Base-by-base conservation (phyloP, 1,140 invertebrate species). In the Dinothrombium tinctorium region DNA sequence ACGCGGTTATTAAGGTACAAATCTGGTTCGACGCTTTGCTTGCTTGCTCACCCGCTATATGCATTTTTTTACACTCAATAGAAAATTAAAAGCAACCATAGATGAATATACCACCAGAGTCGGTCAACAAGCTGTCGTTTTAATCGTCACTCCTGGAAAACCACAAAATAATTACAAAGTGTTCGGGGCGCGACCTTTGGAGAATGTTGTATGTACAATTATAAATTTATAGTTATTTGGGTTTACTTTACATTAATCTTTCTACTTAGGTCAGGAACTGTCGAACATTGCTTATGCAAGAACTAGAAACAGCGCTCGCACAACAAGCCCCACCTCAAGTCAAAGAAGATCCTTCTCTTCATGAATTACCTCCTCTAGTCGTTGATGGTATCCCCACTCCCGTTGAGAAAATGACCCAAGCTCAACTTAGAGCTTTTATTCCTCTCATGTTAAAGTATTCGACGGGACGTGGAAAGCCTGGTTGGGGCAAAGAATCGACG, bases 391-490 rank as follows among this genome's bases (percentile, higher is more conserved):
- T 95, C 56, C 89, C 89, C 23, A 95, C 87, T 29, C 87, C 86
- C 2, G 83, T 95, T 0, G 89, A 95, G 60, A 94, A 94, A 68
- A 95, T 95, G 89, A 94, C 89, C 17, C 89, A 94, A 59, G 89
- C 87, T 25, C 89, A 94, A 58, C 62, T 95, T 29, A 62, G 89
- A 47, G 86, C 86, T 33, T 95, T 95, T 57, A 94, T 95, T 51
- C 89, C 89, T 31, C 68, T 94, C 42, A 95, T 95, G 89, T 63
- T 95, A 44, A 94, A 94, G 62, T 94, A 92, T 62, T 92, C 86
- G 1, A 94, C 87, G 40, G 81, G 87, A 1, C 63, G 87, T 46
- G 87, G 87, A 31, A 95, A 95, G 59, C 89, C 89, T 21, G 87
- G 87, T 14, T 95, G 89, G 89, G 89, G 89, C 1, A 71, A 86